Evolutionary conservation across 37 sponge, comb jelly and placozoan species (phyloP).

Genomic region (Ephydatia muelleri): DNA sequence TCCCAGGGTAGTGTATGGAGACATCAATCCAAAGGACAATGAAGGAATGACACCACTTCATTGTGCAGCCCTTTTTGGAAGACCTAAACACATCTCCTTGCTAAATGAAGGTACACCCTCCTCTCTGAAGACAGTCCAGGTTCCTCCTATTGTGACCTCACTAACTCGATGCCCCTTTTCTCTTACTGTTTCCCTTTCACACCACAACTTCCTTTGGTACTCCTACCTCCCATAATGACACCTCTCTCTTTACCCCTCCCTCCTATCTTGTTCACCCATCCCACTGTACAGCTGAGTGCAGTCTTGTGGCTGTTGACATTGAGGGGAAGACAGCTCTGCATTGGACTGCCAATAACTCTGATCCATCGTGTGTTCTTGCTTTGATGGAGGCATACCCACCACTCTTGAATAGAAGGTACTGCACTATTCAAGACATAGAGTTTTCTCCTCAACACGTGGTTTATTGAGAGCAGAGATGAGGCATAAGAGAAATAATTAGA

Average conservation of each 20-base stretch:
- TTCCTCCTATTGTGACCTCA: not conserved
- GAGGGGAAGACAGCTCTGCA: conserved; percentile 88
- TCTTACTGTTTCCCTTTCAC: not conserved
- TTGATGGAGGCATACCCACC: conserved; percentile 67
- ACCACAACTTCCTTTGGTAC: not conserved
- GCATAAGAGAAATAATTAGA: not conserved
- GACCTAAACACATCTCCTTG: conserved; percentile 66
- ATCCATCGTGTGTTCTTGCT: conserved; percentile 46
- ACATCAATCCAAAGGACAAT: conserved; percentile 67
- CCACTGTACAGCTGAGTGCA: conserved; percentile 48
- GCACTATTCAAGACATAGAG: not conserved
- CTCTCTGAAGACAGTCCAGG: not conserved
- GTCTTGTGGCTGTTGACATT: conserved; percentile 71
- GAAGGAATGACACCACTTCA: conserved; percentile 86
- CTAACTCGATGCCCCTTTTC: no score
- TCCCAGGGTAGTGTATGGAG: conserved; percentile 60
- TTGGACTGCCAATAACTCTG: conserved; percentile 77
- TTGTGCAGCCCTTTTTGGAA: conserved; percentile 78
- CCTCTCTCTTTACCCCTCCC: not conserved
- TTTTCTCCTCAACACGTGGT: not conserved
- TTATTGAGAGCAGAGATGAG: not conserved
- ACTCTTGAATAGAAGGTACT: conserved; percentile 68
- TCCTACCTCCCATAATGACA: not conserved
- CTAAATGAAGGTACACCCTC: conserved; percentile 57
- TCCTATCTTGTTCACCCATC: not conserved